A percentile compares a stretch with the other conserved stretches of the same genome.
phyloP scores from a whole-genome alignment of 2,888 invertebrate genomes.

The Harpagoxenus sublaevis region DNA sequence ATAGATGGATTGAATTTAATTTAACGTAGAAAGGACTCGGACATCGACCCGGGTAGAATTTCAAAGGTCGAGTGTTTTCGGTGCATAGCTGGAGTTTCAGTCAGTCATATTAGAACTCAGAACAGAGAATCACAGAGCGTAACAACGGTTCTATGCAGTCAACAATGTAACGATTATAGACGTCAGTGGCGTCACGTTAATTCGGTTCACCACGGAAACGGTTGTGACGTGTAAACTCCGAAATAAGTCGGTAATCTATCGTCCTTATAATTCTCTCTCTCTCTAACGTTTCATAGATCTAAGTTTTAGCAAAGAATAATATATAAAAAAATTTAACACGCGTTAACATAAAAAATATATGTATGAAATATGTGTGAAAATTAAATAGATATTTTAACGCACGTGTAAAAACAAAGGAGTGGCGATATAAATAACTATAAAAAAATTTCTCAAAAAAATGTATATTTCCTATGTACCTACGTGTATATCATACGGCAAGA shows the following conservation, averaged over 20 bases:
- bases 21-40: not conserved
- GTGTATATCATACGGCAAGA: not conserved
- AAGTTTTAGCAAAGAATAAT: not conserved
- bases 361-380: not conserved
- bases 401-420: not conserved
- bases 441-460: not conserved
- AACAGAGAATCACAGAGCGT: not conserved
- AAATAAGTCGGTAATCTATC: not conserved
- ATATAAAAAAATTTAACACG: not conserved
- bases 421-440: not conserved
- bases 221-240: not conserved
- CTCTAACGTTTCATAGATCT: not conserved
- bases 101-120: conserved; percentile 11
- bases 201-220: not conserved
- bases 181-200: not conserved
- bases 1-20: conserved; percentile 30
- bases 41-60: conserved; percentile 26
- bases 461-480: not conserved
- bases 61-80: conserved; percentile 8
- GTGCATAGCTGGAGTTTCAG: not conserved
- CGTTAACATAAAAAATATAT: not conserved
- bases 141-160: not conserved
- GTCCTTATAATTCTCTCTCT: not conserved
- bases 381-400: not conserved
- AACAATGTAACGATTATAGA: not conserved